Evolutionary conservation across 2,888 invertebrate species (phyloP), one percentile per base, ranked within the genome.

Genomic region (Torymus aiolomorphi): DNA sequence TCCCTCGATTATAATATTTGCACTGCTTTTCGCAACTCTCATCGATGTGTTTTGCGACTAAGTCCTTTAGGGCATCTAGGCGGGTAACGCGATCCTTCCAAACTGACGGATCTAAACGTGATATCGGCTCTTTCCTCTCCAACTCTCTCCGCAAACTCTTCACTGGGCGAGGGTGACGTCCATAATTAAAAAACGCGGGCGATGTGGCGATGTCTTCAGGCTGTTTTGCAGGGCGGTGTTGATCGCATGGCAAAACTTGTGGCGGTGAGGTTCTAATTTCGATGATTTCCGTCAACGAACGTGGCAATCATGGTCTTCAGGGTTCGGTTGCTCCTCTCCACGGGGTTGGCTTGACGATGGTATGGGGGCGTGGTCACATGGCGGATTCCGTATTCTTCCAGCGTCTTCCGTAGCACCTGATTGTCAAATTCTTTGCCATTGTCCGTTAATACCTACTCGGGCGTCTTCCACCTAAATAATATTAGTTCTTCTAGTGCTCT

Each of bases 301-400:
- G 76, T 51, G 0, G 67, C 51, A 0, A 82, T 76, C 84, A 84
- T 84, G 0, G 83, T 84, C 31, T 86, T 84, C 0, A 86, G 2
- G 0, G 81, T 82, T 18, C 84, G 62, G 49, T 86, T 85, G 0
- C 82, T 80, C 8, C 83, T 63, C 70, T 87, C 86, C 0, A 83
- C 82, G 0, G 86, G 86, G 70, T 85, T 86, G 0, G 82, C 83
- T 54, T 86, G 85, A 0, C 85, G 83, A 72, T 85, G 84, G 51
- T 85, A 83, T 0, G 71, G 79, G 0, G 82, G 83, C 0, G 78
- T 80, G 16, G 78, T 80, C 0, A 61, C 49, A 13, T 82, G 65
- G 0, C 14, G 31, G 0, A 84, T 70, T 0, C 79, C 79, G 20
- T 65, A 78, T 0, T 1, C 79, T 80, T 18, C 80, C 74, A 3